Percentiles rank a stretch among this genome's conserved stretches.
Evolutionary conservation across 2,797 vertebrate genomes (phyloP).

Genomic region (Lutjanus argentimaculatus): DNA sequence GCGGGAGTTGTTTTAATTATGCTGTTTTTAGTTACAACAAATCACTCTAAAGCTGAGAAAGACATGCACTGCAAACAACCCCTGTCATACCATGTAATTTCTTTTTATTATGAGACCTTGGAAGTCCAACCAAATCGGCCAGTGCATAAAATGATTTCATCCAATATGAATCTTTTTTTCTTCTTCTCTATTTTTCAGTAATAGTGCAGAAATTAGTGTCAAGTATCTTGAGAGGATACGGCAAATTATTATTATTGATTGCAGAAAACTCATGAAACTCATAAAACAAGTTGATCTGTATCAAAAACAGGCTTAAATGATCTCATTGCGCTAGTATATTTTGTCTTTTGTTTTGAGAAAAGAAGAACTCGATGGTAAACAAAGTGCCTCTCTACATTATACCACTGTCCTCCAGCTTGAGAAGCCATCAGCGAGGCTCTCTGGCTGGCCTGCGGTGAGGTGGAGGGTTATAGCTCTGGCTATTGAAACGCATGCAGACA

Average conservation of each 20-base stretch:
- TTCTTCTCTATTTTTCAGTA: too few species aligned
- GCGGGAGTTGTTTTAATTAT: too few species aligned
- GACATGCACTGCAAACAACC: background rate
- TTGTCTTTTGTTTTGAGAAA: background rate
- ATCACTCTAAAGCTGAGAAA: background rate
- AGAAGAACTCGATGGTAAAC: background rate
- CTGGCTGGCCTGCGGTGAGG: conserved; percentile 42
- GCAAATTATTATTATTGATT: background rate
- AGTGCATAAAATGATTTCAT: background rate
- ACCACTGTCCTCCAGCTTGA: conserved; percentile 63
- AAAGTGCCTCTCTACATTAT: conserved; percentile 12
- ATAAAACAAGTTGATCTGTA: background rate
- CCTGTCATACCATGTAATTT: too few species aligned
- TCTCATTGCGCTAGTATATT: conserved; percentile 2
- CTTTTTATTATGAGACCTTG: background rate
- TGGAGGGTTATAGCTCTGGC: conserved; percentile 42
- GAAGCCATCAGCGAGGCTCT: conserved; percentile 67
- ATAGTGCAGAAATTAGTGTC: background rate
- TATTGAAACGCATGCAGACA: conserved; percentile 62
- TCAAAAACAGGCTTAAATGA: background rate
- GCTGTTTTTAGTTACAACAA: background rate
- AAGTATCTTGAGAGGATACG: background rate
- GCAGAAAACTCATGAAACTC: background rate
- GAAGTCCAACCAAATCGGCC: background rate
- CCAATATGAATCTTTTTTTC: background rate